phyloP scores from a whole-genome alignment of 2,113 vertebrate species.

The Coregonus clupeaformis region DNA sequence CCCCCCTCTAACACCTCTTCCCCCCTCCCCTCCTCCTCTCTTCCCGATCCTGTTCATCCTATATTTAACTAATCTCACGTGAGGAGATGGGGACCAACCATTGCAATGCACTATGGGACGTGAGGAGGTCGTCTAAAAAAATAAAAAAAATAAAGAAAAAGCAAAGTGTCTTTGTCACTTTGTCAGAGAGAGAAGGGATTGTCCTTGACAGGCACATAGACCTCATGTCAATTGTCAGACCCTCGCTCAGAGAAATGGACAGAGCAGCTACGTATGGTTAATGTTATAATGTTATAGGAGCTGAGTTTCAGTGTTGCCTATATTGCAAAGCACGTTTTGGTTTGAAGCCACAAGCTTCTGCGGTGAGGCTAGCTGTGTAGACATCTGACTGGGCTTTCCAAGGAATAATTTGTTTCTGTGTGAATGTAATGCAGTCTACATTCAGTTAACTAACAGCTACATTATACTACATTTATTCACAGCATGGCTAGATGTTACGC shows the following conservation, averaged over 20 bases:
- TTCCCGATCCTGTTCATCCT: constrained; percentile 48
- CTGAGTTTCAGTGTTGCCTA: constrained; percentile 11
- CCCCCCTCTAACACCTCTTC: not conserved
- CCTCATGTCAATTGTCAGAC: not conserved
- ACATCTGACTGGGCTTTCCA: not conserved
- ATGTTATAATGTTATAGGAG: not conserved
- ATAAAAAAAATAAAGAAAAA: not conserved
- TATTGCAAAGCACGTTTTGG: constrained; percentile 2
- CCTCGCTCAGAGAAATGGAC: too few relatives aligned
- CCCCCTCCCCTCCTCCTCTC: constrained; percentile 24
- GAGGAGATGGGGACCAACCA: constrained; percentile 26
- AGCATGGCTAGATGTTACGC: not conserved
- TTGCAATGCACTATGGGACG: not conserved
- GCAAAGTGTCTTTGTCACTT: constrained; percentile 22
- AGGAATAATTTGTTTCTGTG: not conserved
- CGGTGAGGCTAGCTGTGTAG: not conserved
- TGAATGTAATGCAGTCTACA: constrained; percentile 9
- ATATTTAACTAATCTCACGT: constrained; percentile 34
- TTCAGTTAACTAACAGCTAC: not conserved
- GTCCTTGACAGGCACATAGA: constrained; percentile 36
- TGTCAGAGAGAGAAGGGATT: constrained; percentile 21
- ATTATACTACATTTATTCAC: not conserved
- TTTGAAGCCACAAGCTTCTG: constrained; percentile 1
- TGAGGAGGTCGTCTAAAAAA: constrained; percentile 9
- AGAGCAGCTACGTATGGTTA: not conserved